These are phyloP conservation scores for Craniophora ligustri DNA, from an alignment of 2,888 invertebrate genomes.

Conservation along the genomic window DNA sequence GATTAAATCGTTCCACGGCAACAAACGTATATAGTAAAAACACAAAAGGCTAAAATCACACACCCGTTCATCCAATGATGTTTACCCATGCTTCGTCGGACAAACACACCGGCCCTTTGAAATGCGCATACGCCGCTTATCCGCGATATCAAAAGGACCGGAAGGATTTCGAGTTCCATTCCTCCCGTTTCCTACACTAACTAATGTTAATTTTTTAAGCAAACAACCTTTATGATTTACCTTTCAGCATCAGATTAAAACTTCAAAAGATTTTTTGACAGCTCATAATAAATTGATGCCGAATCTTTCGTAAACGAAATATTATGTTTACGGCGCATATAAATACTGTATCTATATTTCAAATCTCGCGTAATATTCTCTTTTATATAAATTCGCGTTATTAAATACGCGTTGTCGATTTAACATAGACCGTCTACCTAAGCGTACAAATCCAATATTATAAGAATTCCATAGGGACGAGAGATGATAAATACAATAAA, in stretches of 20 bases:
- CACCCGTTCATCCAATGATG: slow-evolving; percentile 74
- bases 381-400: neutral
- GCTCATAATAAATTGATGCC: slow-evolving; percentile 42
- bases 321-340: slow-evolving; percentile 20
- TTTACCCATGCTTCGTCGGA: slow-evolving; percentile 75
- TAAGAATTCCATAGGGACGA: too few relatives aligned
- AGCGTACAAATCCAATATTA: too few relatives aligned
- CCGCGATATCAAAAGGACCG: slow-evolving; percentile 77
- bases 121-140: slow-evolving; percentile 70
- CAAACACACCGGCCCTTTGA: slow-evolving; percentile 78
- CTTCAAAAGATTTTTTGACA: slow-evolving; percentile 50
- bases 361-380: slow-evolving; percentile 14
- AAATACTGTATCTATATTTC: slow-evolving; percentile 8
- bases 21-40: slow-evolving; percentile 64
- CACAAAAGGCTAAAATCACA: slow-evolving; percentile 76
- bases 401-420: too few relatives aligned
- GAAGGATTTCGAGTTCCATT: slow-evolving; percentile 75
- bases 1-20: slow-evolving; percentile 68
- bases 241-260: slow-evolving; percentile 43
- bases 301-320: slow-evolving; percentile 41
- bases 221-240: slow-evolving; percentile 60
- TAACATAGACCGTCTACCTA: too few relatives aligned
- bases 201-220: slow-evolving; percentile 65
- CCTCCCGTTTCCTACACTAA: slow-evolving; percentile 57
- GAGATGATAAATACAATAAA: too few relatives aligned